Percentiles rank a stretch among this genome's conserved stretches.
phyloP scores from a whole-genome alignment of 2,888 invertebrate genomes.

The Amphimallon solstitiale region DNA sequence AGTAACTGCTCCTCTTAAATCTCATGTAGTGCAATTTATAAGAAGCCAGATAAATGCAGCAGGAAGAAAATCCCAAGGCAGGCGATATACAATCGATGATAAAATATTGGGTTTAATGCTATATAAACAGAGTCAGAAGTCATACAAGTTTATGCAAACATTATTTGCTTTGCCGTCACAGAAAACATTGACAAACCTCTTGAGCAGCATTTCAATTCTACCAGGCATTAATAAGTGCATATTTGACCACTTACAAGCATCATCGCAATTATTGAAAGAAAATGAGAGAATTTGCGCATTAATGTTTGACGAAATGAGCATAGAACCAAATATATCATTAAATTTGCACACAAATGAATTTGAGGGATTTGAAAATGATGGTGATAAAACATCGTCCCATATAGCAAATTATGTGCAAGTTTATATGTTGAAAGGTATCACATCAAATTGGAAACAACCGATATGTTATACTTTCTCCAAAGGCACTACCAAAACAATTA shows the following conservation, averaged over 20 bases:
- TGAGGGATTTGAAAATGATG: slow-evolving; percentile 8
- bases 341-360: neutral
- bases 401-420: slow-evolving; percentile 14
- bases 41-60: neutral
- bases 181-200: neutral
- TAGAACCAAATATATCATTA: neutral
- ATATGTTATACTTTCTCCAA: slow-evolving; percentile 4
- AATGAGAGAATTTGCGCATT: neutral
- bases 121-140: neutral
- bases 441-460: slow-evolving; percentile 38
- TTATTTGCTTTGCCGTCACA: neutral
- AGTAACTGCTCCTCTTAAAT: neutral
- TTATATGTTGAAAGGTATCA: slow-evolving; percentile 7
- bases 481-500: slow-evolving; percentile 12
- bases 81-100: neutral
- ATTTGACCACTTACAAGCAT: neutral
- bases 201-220: neutral
- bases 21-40: neutral
- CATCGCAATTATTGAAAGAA: neutral
- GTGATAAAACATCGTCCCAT: neutral
- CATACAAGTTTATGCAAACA: neutral
- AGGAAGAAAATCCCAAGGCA: neutral
- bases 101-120: neutral
- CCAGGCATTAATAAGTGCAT: slow-evolving; percentile 5
- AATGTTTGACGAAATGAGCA: slow-evolving; percentile 10